A percentile compares a stretch with the other conserved stretches of the same genome.
Conservation (phyloP, 2,797 vertebrate species). For the Borostomias antarcticus region DNA sequence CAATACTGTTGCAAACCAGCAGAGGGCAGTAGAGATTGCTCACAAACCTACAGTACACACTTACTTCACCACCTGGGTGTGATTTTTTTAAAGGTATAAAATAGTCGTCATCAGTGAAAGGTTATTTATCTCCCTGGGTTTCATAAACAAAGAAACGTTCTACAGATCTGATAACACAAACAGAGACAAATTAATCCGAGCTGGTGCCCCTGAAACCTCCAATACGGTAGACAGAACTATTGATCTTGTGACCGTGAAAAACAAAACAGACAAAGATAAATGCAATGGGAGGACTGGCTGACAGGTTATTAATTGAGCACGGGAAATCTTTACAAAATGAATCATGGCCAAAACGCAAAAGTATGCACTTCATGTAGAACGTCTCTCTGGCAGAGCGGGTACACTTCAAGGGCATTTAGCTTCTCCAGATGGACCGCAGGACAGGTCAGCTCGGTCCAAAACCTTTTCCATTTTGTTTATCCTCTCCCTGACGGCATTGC, state of each 20-base stretch:
- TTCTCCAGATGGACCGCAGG: conserved; percentile 1
- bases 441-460: conserved; percentile 4
- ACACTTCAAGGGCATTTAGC: conserved; percentile 32
- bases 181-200: conserved; percentile 1
- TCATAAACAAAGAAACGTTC: conserved; percentile 13
- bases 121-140: too few species aligned
- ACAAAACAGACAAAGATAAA: conserved; percentile 13
- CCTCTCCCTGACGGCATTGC: conserved; percentile 5
- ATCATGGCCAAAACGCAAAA: conserved; percentile 32
- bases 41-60: too few species aligned
- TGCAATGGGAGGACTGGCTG: conserved; percentile 11
- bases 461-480: background rate
- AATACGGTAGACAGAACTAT: conserved; percentile 27
- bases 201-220: conserved; percentile 1
- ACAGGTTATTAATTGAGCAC: conserved; percentile 35
- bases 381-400: conserved; percentile 17
- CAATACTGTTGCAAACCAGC: too few species aligned
- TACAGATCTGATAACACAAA: conserved; percentile 15
- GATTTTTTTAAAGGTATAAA: too few species aligned
- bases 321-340: conserved; percentile 32
- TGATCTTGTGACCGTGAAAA: conserved; percentile 28
- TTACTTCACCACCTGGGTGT: too few species aligned
- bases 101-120: too few species aligned
- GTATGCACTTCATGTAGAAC: conserved; percentile 7
- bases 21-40: too few species aligned